These are phyloP conservation scores for Galbula dea DNA, from an alignment of 2,113 vertebrate species.

Conservation along the genomic window DNA sequence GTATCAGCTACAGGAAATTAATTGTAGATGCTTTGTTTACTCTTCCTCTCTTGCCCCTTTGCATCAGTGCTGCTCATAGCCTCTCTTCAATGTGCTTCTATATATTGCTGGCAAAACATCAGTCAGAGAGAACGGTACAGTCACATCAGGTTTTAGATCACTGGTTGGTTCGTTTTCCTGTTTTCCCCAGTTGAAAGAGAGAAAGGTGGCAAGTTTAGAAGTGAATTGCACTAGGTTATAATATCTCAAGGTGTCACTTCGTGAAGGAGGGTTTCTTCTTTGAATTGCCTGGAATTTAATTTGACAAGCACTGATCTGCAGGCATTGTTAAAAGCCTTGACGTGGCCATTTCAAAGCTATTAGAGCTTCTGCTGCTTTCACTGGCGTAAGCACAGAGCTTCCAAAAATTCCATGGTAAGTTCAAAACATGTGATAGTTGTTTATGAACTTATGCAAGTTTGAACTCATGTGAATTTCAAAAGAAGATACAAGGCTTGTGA, in stretches of 20 bases:
- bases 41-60: not conserved
- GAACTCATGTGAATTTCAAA: not conserved
- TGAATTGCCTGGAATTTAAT: not conserved
- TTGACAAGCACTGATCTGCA: not conserved
- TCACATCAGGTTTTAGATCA: not conserved
- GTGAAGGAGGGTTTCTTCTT: not conserved
- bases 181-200: not conserved
- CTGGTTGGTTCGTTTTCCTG: fast-evolving
- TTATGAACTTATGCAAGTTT: not conserved
- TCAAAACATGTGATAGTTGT: not conserved
- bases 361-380: not conserved
- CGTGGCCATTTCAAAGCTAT: not conserved
- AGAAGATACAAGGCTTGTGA: not conserved
- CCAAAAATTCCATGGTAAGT: not conserved
- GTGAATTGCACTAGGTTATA: not conserved
- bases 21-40: not conserved
- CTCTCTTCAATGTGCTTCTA: not conserved
- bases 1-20: not conserved
- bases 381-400: not conserved
- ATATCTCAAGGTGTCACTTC: not conserved
- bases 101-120: not conserved
- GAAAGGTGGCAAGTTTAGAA: not conserved
- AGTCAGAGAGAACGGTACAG: not conserved
- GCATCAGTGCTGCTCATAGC: not conserved
- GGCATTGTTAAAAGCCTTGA: not conserved